phyloP scores from a whole-genome alignment of 2,888 invertebrate species.

The Cremastobaeus sp. region DNA sequence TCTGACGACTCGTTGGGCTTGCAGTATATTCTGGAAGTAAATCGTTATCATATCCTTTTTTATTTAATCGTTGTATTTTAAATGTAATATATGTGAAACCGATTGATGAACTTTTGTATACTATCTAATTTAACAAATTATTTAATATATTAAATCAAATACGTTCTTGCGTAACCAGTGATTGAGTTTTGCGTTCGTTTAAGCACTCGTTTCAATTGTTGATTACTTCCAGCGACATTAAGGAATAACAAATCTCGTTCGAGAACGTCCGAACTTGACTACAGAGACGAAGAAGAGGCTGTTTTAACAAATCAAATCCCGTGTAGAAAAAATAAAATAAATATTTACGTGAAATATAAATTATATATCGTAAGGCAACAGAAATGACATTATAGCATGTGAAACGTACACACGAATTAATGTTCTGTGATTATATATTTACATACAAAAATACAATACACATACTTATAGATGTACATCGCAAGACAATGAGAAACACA shows the following conservation, averaged over 20 bases:
- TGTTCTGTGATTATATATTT: slow-evolving; percentile 74
- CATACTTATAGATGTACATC: slow-evolving; percentile 48
- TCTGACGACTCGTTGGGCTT: slow-evolving; percentile 11
- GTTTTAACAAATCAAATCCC: slow-evolving; percentile 75
- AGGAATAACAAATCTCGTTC: slow-evolving; percentile 46
- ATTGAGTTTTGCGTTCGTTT: no score
- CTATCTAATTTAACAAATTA: slow-evolving; percentile 17
- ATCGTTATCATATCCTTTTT: slow-evolving; percentile 28
- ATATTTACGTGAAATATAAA: slow-evolving; percentile 58
- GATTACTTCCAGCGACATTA: slow-evolving; percentile 47
- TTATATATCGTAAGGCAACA: slow-evolving; percentile 55
- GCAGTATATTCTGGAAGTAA: slow-evolving; percentile 49
- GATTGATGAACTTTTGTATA: not conserved
- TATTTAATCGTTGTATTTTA: slow-evolving; percentile 26
- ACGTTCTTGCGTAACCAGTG: not conserved
- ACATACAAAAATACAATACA: slow-evolving; percentile 55
- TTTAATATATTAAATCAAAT: slow-evolving; percentile 13
- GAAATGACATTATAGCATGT: slow-evolving; percentile 62
- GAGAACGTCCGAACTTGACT: slow-evolving; percentile 58
- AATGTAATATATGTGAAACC: slow-evolving; percentile 3
- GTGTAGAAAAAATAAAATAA: slow-evolving; percentile 50
- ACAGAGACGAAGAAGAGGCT: slow-evolving; percentile 69
- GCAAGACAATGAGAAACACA: slow-evolving; percentile 41
- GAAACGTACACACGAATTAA: slow-evolving; percentile 72
- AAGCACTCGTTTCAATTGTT: slow-evolving; percentile 26